Evolutionary conservation across 1,140 invertebrate genomes (phyloP).

Genomic region (Platyscapa corneri): DNA sequence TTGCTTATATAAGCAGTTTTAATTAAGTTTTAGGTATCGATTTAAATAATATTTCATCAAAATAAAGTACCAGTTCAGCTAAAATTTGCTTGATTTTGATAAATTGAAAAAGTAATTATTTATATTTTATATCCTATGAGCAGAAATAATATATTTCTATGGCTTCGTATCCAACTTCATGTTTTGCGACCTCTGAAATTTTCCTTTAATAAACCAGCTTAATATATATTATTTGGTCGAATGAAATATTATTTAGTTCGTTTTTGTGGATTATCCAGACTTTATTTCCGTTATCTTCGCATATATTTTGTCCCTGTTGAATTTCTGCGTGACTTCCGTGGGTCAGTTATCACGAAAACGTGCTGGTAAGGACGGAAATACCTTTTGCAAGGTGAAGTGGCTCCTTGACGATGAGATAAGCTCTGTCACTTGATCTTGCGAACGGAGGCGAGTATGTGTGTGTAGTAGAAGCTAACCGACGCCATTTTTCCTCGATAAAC

Average conservation of each 20-base stretch:
- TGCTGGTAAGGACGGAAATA: background rate
- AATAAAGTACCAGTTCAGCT: too few species aligned
- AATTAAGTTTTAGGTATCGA: too few species aligned
- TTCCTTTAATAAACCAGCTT: too few species aligned
- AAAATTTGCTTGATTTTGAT: too few species aligned
- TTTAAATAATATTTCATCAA: too few species aligned
- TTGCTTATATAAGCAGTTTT: too few species aligned
- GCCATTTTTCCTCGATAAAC: slow-evolving; percentile 34
- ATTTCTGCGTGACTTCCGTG: background rate
- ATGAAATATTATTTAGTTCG: background rate
- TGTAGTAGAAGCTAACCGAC: background rate
- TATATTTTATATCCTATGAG: too few species aligned
- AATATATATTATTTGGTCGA: background rate
- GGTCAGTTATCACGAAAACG: slow-evolving; percentile 17
- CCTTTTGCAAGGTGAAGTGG: background rate
- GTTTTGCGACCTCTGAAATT: too few species aligned
- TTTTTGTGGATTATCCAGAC: background rate
- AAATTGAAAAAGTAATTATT: too few species aligned
- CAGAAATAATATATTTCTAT: too few species aligned
- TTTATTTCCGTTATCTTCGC: background rate
- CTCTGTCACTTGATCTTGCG: slow-evolving; percentile 7
- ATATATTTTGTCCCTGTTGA: background rate
- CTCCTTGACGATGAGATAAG: background rate
- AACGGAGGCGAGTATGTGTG: background rate
- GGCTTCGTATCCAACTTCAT: too few species aligned